These are phyloP conservation scores for Thysanoteuthis rhombus DNA, from an alignment of 2,888 invertebrate genomes.

Conservation along the genomic window DNA sequence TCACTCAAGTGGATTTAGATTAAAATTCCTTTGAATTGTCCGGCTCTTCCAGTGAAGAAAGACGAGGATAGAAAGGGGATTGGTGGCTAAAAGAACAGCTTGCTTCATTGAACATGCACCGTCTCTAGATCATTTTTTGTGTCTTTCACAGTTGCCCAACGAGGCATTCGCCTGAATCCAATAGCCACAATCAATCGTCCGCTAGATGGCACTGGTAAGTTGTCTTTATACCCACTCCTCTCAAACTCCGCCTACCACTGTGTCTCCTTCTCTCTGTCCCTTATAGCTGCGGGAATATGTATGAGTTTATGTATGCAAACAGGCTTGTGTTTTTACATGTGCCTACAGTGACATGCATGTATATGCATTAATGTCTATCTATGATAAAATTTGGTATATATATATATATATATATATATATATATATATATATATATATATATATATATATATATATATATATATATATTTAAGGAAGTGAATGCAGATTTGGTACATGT, in stretches of 20 bases:
- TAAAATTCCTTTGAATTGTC: conserved; percentile 12
- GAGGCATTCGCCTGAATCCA: conserved; percentile 12
- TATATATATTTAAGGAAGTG: too few species aligned
- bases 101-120: not conserved
- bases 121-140: not conserved
- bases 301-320: not conserved
- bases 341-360: not conserved
- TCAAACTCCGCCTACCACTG: not conserved
- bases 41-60: not conserved
- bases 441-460: conserved; percentile 15
- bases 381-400: not conserved
- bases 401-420: not conserved
- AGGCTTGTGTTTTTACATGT: not conserved
- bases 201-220: not conserved
- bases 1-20: conserved; percentile 12
- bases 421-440: not conserved
- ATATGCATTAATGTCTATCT: not conserved
- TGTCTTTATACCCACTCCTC: not conserved
- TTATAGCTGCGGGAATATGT: not conserved
- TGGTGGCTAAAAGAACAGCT: not conserved
- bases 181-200: not conserved
- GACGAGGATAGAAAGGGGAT: not conserved
- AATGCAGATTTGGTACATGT: not conserved
- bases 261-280: not conserved
- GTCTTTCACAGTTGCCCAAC: conserved; percentile 12